Conservation (phyloP, 2,113 vertebrate genomes). For the Pogona vitticeps region DNA sequence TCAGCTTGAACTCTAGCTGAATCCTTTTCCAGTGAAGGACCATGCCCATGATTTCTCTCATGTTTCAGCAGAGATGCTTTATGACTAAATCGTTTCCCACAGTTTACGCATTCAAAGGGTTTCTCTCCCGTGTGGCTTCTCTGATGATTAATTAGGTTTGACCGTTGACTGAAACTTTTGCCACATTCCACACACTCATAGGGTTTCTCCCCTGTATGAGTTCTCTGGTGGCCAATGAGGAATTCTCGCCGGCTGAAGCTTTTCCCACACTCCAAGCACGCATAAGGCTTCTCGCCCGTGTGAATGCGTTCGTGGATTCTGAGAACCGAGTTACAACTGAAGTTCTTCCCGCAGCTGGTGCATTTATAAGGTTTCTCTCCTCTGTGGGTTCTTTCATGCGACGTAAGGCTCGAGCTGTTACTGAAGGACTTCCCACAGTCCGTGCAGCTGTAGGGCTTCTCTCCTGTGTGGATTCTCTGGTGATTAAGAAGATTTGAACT, state of each 20-base stretch:
- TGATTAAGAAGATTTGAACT: conserved; percentile 62
- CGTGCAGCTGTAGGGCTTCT: conserved; percentile 52
- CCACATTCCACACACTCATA: conserved; percentile 58
- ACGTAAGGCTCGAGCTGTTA: conserved; percentile 23
- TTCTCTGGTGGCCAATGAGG: conserved; percentile 60
- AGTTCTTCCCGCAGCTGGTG: conserved; percentile 35
- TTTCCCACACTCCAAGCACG: conserved; percentile 64
- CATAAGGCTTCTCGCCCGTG: conserved; percentile 54
- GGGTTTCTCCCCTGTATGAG: conserved; percentile 61
- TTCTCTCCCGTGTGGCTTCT: conserved; percentile 61
- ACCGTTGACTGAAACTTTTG: conserved; percentile 63
- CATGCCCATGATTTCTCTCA: conserved; percentile 42
- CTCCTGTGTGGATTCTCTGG: conserved; percentile 76
- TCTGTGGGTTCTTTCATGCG: conserved; percentile 2
- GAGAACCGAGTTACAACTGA: conserved; percentile 24
- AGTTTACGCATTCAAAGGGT: conserved; percentile 59
- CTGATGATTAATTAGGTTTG: conserved; percentile 64
- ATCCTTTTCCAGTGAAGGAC: conserved; percentile 38
- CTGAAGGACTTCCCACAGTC: conserved; percentile 38
- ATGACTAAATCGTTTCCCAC: conserved; percentile 59
- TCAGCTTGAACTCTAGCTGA: conserved; percentile 27
- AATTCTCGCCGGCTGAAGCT: conserved; percentile 61
- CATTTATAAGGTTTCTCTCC: conserved; percentile 52
- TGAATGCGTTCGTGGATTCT: conserved; percentile 55
- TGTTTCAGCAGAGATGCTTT: conserved; percentile 58